Conservation (phyloP, 2,888 invertebrate genomes). For the Notodonta dromedarius region DNA sequence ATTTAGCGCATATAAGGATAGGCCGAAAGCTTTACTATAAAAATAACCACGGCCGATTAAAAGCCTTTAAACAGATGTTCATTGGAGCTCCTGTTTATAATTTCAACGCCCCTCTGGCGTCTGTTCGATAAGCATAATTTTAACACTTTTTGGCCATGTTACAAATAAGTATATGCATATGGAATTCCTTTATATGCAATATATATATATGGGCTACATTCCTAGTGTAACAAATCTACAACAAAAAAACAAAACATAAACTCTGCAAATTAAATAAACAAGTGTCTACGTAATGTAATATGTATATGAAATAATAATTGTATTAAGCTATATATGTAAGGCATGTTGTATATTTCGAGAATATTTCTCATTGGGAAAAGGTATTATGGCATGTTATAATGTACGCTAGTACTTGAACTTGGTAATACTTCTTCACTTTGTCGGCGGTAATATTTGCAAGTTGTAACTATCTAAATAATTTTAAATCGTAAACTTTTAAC, state of each 20-base stretch:
- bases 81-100: too few species aligned
- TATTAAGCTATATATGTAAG: not conserved
- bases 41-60: too few species aligned
- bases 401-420: too few species aligned
- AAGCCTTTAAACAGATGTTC: too few species aligned
- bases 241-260: slow-evolving; percentile 26
- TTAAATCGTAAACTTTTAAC: slow-evolving; percentile 3
- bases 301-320: slow-evolving; percentile 1
- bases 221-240: slow-evolving; percentile 22
- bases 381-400: slow-evolving; percentile 23
- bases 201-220: slow-evolving; percentile 14
- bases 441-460: slow-evolving; percentile 18
- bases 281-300: slow-evolving; percentile 2
- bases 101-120: too few species aligned
- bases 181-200: not conserved
- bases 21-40: not conserved
- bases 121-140: too few species aligned
- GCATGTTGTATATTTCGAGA: slow-evolving; percentile 2
- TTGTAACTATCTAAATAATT: slow-evolving; percentile 14
- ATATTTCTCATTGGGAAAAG: slow-evolving; percentile 27
- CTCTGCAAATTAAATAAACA: slow-evolving; percentile 21
- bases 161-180: too few species aligned
- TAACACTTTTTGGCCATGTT: too few species aligned
- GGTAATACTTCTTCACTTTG: not conserved
- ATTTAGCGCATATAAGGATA: not conserved